A percentile compares a stretch with the other conserved stretches of the same genome.
These are phyloP conservation scores for Endotricha flammealis DNA, from an alignment of 2,888 invertebrate genomes.

Conservation along the genomic window DNA sequence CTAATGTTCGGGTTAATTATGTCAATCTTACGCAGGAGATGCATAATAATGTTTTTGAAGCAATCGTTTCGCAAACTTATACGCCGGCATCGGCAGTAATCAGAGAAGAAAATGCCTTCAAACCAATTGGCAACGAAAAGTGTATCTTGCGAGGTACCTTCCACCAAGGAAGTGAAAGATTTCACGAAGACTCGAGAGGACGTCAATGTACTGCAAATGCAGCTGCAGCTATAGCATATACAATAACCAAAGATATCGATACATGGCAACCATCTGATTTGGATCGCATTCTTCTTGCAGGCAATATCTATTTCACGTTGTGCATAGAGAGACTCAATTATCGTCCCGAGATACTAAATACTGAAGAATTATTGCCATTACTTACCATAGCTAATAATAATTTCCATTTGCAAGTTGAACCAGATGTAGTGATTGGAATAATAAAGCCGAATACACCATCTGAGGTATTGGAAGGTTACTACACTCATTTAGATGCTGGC, in stretches of 20 bases:
- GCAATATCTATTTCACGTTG: neutral
- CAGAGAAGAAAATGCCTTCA: too few species aligned
- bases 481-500: too few species aligned
- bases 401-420: neutral
- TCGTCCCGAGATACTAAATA: neutral
- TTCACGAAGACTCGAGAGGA: neutral
- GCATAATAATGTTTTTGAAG: too few species aligned
- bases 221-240: neutral
- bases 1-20: too few species aligned
- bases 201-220: constrained; percentile 1
- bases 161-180: too few species aligned
- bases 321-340: too few species aligned
- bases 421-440: neutral
- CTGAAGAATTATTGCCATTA: constrained; percentile 3
- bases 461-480: neutral
- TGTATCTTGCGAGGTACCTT: too few species aligned
- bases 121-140: too few species aligned
- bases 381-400: neutral
- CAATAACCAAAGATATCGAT: neutral
- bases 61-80: too few species aligned
- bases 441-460: neutral
- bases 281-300: constrained; percentile 1
- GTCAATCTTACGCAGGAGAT: too few species aligned
- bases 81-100: too few species aligned
- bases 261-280: neutral